Base-by-base conservation (phyloP, 37 sponge, comb jelly and placozoan genomes). In the Crambe crambe region DNA sequence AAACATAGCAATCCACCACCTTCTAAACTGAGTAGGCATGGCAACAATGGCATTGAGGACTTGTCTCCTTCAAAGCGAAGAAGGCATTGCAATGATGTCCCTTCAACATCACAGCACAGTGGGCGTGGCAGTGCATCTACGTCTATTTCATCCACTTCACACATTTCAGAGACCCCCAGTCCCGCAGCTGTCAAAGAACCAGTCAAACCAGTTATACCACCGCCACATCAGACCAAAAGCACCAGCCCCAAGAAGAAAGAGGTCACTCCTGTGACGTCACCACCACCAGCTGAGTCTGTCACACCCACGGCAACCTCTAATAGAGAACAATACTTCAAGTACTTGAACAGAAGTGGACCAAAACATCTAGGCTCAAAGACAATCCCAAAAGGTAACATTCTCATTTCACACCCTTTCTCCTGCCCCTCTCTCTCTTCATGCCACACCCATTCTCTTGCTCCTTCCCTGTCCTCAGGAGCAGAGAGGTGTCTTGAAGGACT, bases 301-400 rank as follows among this genome's bases (percentile, higher is more conserved):
- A 18, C 62, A 63, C 70, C 75, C 1, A 44, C 56, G 37, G 34
- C 63, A 26, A 21, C 56, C 44, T 74, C 58, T 54, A 84, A 81
- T 43, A n/a, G n/a, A n/a, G n/a, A n/a, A n/a, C n/a, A n/a, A n/a
- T 92, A 92, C 66, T 44, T 63, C 37, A 74, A 41, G 34, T 92
- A 92, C 67, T 69, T 84, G 21, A 80, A 84, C 27, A 77, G 92
- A 17, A 68, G 82, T 39, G 92, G 92, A 6, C 92, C 92, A 0
- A 75, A 38, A 37, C 74, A 84, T 17, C 92, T 85, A n/a, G 92
- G 92, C 3, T 92, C 92, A 68, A 92, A 92, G 70, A 61, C 66
- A 21, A 84, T 92, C 61, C 92, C 92, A 39, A 68, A 81, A 75
- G 92, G 80, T 70, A 36, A 15, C 26, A n/a, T n/a, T n/a, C 15